A percentile compares a stretch with the other conserved stretches of the same genome.
These are phyloP conservation scores for Diplosoma virens DNA, from an alignment of 23 tunicate species.

Conservation along the genomic window DNA sequence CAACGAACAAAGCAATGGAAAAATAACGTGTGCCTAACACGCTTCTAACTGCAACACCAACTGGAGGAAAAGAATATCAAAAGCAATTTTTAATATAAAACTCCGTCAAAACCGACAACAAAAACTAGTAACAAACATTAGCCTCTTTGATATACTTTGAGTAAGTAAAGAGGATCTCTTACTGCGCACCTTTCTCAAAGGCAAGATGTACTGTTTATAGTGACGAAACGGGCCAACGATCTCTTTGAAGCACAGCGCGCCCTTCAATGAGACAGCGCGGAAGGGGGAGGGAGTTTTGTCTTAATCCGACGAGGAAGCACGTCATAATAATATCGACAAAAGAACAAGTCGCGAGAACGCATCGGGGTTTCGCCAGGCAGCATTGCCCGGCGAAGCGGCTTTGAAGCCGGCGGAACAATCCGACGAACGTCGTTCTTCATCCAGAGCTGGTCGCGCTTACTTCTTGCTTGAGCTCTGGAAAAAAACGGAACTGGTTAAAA, in stretches of 20 bases:
- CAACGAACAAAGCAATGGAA: too few relatives aligned
- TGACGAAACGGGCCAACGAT: too few relatives aligned
- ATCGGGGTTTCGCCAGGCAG: slow-evolving; percentile 34
- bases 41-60: too few relatives aligned
- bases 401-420: slow-evolving; percentile 16
- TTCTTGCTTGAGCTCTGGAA: slow-evolving; percentile 40
- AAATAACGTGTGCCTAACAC: too few relatives aligned
- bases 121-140: too few relatives aligned
- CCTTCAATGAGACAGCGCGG: slow-evolving; percentile 37
- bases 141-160: too few relatives aligned
- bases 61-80: too few relatives aligned
- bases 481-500: not conserved
- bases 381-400: not conserved
- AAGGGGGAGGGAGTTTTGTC: slow-evolving; percentile 45
- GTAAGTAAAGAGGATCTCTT: too few relatives aligned
- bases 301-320: slow-evolving; percentile 35
- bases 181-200: too few relatives aligned
- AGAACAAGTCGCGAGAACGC: slow-evolving; percentile 32
- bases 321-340: slow-evolving; percentile 67
- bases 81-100: too few relatives aligned
- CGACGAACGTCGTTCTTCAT: slow-evolving; percentile 40
- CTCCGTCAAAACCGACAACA: too few relatives aligned
- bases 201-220: too few relatives aligned
- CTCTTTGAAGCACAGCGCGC: not conserved
- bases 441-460: slow-evolving; percentile 34